Evolutionary conservation across 2,888 invertebrate genomes (phyloP).

Genomic region (Steromphala cineraria): DNA sequence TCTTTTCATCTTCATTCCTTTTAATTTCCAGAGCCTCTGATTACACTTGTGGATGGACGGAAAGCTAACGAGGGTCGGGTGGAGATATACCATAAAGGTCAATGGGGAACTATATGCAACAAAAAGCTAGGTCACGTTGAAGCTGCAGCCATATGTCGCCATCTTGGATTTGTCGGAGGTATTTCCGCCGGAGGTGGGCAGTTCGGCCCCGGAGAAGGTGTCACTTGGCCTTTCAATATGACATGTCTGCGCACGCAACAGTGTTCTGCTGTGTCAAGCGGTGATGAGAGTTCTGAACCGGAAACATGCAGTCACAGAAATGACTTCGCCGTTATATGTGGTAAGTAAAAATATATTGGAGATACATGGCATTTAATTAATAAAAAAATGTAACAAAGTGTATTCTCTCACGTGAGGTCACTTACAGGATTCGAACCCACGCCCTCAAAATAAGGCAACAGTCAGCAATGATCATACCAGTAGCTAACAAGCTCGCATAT

Average conservation of each 20-base stretch:
- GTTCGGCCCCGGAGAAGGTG: slow-evolving; percentile 57
- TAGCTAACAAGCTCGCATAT: too few relatives aligned
- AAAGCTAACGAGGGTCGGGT: slow-evolving; percentile 61
- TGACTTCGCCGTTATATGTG: slow-evolving; percentile 62
- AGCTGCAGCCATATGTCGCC: slow-evolving; percentile 64
- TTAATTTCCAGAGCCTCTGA: slow-evolving; percentile 56
- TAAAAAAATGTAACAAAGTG: too few relatives aligned
- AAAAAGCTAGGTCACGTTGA: slow-evolving; percentile 53
- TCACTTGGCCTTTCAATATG: slow-evolving; percentile 57
- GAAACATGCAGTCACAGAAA: slow-evolving; percentile 45
- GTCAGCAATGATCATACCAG: too few relatives aligned
- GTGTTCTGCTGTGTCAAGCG: slow-evolving; percentile 50
- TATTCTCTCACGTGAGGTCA: too few relatives aligned
- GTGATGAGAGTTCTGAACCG: slow-evolving; percentile 32
- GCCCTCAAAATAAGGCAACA: too few relatives aligned
- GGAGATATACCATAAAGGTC: slow-evolving; percentile 63
- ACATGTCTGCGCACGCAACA: slow-evolving; percentile 54
- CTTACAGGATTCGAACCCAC: too few relatives aligned
- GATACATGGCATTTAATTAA: too few relatives aligned
- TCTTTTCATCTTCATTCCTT: neutral
- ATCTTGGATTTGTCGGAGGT: slow-evolving; percentile 61
- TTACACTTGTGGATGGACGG: slow-evolving; percentile 60
- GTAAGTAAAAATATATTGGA: slow-evolving; percentile 40
- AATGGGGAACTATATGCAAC: slow-evolving; percentile 65
- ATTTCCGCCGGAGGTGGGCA: slow-evolving; percentile 55